Conservation (phyloP, 2,113 vertebrate species). For the Ptilonorhynchus violaceus region DNA sequence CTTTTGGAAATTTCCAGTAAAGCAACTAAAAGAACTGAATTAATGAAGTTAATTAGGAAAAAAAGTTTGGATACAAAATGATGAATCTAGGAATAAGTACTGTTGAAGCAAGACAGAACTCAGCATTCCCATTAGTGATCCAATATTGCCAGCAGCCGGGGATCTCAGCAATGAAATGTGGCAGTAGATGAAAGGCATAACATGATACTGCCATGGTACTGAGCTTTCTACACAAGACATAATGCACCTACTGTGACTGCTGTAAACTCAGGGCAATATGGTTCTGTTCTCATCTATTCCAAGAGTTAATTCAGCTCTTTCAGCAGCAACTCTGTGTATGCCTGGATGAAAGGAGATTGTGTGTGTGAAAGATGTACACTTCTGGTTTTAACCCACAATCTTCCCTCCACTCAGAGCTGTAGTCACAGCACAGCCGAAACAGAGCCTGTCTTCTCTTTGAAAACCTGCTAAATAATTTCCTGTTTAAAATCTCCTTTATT, state of each 20-base stretch:
- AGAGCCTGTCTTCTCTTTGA: neutral
- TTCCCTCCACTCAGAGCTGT: neutral
- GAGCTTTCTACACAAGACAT: neutral
- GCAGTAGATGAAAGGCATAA: neutral
- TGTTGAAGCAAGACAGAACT: neutral
- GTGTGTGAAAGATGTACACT: neutral
- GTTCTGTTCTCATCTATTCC: neutral
- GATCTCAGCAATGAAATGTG: neutral
- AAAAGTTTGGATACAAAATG: neutral
- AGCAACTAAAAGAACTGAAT: neutral
- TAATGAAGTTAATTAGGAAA: neutral
- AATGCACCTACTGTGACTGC: neutral
- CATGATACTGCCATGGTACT: neutral
- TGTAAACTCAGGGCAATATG: neutral
- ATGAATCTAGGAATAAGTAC: neutral
- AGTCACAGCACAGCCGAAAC: neutral
- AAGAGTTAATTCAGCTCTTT: neutral
- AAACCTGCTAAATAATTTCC: neutral
- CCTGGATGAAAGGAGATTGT: neutral
- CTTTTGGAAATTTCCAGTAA: neutral
- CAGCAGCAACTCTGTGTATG: neutral
- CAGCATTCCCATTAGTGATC: neutral
- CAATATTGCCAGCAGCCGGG: neutral
- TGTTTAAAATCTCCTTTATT: constrained; percentile 7
- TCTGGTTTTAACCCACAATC: neutral